phyloP scores from a whole-genome alignment of 2,888 invertebrate genomes.

The Oxyteleia sp. region DNA sequence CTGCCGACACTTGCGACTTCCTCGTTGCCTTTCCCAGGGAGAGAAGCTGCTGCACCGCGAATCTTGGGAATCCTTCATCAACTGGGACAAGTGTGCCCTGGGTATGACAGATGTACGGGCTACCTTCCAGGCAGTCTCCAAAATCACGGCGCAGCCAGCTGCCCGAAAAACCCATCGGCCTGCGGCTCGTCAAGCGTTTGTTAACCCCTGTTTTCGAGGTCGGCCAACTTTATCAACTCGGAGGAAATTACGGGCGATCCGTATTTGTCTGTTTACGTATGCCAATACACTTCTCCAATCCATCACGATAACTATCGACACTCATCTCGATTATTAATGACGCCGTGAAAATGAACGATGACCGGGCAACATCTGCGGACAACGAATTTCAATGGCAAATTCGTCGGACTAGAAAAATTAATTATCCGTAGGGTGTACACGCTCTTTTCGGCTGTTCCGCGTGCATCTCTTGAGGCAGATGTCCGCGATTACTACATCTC shows the following conservation, averaged over 20 bases:
- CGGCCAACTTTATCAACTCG: constrained; percentile 3
- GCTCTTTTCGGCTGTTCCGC: constrained; percentile 27
- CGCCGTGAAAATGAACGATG: constrained; percentile 26
- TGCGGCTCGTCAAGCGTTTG: constrained; percentile 14
- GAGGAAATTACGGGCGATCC: not conserved
- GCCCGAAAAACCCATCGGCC: not conserved
- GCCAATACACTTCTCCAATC: not conserved
- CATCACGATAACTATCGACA: constrained; percentile 38
- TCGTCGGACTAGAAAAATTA: constrained; percentile 77
- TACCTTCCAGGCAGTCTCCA: not conserved
- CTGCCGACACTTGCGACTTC: constrained; percentile 28
- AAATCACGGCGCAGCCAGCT: constrained; percentile 22
- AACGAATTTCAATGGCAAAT: constrained; percentile 32
- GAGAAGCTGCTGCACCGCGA: constrained; percentile 6
- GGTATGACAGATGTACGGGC: not conserved
- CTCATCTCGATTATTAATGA: constrained; percentile 50
- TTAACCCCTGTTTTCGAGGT: constrained; percentile 7
- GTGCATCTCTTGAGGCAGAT: constrained; percentile 79
- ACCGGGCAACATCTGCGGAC: constrained; percentile 61
- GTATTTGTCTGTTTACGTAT: not conserved
- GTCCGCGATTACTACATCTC: constrained; percentile 84
- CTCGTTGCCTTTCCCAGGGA: constrained; percentile 23
- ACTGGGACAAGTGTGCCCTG: not conserved
- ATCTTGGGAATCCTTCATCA: constrained; percentile 13
- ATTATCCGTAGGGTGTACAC: constrained; percentile 78